Conservation (phyloP, 2,888 invertebrate genomes). For the Laspeyria flexula region DNA sequence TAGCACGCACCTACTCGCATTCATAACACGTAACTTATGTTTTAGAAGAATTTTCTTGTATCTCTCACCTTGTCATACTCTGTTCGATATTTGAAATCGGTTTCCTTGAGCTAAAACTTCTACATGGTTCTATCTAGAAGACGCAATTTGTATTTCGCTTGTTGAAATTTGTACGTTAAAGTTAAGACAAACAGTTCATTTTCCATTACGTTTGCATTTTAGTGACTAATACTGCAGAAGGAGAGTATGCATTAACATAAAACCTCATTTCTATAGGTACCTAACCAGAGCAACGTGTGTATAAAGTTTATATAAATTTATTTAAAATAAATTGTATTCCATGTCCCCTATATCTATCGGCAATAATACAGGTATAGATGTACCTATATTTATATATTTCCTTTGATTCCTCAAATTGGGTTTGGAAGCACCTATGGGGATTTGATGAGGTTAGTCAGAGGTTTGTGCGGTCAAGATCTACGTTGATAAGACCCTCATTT, state of each 20-base stretch:
- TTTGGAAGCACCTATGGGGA: conserved; percentile 33
- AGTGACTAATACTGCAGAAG: background rate
- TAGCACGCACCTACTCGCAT: conserved; percentile 54
- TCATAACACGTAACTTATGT: conserved; percentile 71
- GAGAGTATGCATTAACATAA: background rate
- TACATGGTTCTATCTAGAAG: background rate
- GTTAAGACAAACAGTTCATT: background rate
- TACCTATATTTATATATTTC: conserved; percentile 8
- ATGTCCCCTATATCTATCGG: conserved; percentile 3
- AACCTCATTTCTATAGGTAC: background rate
- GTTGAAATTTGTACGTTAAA: background rate
- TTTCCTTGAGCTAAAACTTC: background rate
- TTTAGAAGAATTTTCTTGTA: conserved; percentile 62
- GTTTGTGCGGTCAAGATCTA: conserved; percentile 45
- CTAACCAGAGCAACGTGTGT: no score
- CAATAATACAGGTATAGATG: conserved; percentile 2
- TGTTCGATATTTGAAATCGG: conserved; percentile 11
- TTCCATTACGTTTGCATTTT: background rate
- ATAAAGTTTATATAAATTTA: no score
- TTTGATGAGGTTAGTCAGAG: conserved; percentile 40
- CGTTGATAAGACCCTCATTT: conserved; percentile 46
- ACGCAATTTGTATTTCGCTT: background rate
- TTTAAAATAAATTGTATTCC: conserved; percentile 1
- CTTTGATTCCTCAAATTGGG: conserved; percentile 40
- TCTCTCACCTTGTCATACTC: conserved; percentile 46